These are phyloP conservation scores for Penaeus japonicus DNA, from an alignment of 1,140 invertebrate genomes.

Conservation along the genomic window DNA sequence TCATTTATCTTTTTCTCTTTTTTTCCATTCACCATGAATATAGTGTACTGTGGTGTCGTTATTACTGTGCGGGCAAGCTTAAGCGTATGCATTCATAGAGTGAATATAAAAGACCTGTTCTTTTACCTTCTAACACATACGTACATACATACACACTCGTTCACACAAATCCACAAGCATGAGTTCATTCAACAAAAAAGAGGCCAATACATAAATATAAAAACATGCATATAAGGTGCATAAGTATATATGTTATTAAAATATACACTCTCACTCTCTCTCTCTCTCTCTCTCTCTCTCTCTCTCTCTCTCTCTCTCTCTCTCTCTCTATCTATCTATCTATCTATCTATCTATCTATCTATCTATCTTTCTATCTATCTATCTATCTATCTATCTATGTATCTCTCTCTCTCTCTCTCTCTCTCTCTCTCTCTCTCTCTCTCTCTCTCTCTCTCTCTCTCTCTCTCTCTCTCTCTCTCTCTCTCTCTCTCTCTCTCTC, in stretches of 20 bases:
- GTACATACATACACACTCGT: too few species aligned
- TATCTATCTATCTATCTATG: background rate
- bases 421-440: background rate
- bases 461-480: background rate
- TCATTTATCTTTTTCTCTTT: too few species aligned
- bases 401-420: too few species aligned
- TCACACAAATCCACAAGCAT: too few species aligned
- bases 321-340: background rate
- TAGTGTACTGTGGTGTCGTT: too few species aligned
- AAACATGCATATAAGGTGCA: background rate
- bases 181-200: background rate
- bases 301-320: background rate
- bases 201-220: background rate
- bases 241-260: background rate
- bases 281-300: background rate
- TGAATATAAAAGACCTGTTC: too few species aligned
- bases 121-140: too few species aligned
- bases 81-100: too few species aligned
- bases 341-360: background rate
- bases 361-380: background rate
- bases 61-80: too few species aligned
- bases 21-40: too few species aligned
- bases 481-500: background rate
- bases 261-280: background rate
- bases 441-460: background rate